Evolutionary conservation across 2,888 invertebrate genomes (phyloP).

Genomic region (Drosophila monieri): DNA sequence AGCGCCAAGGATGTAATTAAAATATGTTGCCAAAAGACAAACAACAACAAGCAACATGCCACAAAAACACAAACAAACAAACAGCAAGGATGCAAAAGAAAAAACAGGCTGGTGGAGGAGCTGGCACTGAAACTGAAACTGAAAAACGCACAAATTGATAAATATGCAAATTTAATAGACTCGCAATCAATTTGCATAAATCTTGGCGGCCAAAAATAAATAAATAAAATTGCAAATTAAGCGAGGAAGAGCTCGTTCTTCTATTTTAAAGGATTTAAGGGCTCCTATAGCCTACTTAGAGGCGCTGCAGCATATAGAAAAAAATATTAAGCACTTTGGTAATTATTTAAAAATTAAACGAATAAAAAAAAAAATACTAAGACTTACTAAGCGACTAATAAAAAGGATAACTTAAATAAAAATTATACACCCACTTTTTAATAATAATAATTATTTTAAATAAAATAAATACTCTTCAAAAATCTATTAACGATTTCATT

Average conservation of each 20-base stretch:
- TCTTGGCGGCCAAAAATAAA: conserved; percentile 51
- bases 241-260: not conserved
- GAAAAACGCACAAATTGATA: conserved; percentile 71
- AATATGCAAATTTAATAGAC: conserved; percentile 77
- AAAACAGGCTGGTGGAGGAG: conserved; percentile 3
- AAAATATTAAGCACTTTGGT: too few relatives aligned
- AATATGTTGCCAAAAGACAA: conserved; percentile 67
- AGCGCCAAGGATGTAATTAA: conserved; percentile 63
- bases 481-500: too few relatives aligned
- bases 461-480: too few relatives aligned
- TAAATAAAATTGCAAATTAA: conserved; percentile 28
- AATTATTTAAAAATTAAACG: not conserved
- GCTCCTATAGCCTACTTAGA: too few relatives aligned
- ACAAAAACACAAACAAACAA: conserved; percentile 27
- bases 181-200: conserved; percentile 71
- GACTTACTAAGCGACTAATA: too few relatives aligned
- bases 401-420: too few relatives aligned
- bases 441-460: too few relatives aligned
- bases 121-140: conserved; percentile 22
- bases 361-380: too few relatives aligned
- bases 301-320: too few relatives aligned
- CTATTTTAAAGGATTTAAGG: not conserved
- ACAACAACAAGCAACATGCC: conserved; percentile 51
- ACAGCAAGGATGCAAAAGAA: conserved; percentile 21
- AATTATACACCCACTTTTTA: too few relatives aligned